These are phyloP conservation scores for Amphimedon queenslandica DNA, from an alignment of 37 sponge, comb jelly and placozoan species.

Conservation along the genomic window DNA sequence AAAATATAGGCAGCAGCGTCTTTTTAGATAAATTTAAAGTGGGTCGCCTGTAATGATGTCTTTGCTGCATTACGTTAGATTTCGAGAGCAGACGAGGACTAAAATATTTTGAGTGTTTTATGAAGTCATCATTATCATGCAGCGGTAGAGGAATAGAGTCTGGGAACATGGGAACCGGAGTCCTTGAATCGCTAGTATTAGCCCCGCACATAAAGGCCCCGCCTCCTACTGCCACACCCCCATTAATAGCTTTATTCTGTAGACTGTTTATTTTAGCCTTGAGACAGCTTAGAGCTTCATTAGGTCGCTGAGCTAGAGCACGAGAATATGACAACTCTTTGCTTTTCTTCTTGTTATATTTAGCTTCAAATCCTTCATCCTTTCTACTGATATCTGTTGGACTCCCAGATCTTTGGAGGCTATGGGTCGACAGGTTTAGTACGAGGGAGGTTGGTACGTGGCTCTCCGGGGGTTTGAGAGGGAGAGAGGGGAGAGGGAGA, in stretches of 20 bases:
- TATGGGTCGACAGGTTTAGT: background rate
- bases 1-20: too few relatives aligned
- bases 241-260: background rate
- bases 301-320: constrained; percentile 14
- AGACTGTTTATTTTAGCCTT: background rate
- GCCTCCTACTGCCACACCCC: too few relatives aligned
- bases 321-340: constrained; percentile 26
- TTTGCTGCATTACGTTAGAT: background rate
- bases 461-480: background rate
- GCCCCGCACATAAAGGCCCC: too few relatives aligned
- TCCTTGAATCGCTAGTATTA: background rate
- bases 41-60: background rate
- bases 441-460: constrained; percentile 2
- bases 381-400: too few relatives aligned
- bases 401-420: background rate
- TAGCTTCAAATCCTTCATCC: too few relatives aligned
- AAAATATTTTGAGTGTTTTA: background rate
- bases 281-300: constrained; percentile 3
- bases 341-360: too few relatives aligned
- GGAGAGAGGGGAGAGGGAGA: background rate
- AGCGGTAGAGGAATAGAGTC: background rate
- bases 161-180: background rate
- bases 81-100: background rate
- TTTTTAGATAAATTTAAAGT: background rate
- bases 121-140: too few relatives aligned